phyloP scores from a whole-genome alignment of 2,797 vertebrate genomes.

The Cheirogaleus major region DNA sequence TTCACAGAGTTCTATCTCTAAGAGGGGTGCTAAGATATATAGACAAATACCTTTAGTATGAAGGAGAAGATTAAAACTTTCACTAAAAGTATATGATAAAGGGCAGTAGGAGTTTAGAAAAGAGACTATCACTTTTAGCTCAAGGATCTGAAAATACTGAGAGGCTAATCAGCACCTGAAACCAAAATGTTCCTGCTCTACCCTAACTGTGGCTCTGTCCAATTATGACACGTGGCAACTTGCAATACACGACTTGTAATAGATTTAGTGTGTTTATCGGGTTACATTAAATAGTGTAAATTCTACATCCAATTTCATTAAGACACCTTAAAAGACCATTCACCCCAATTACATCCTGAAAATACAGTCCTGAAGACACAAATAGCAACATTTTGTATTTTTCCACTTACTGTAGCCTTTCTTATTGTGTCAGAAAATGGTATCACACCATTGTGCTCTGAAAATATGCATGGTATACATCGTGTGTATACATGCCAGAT shows the following conservation, averaged over 20 bases:
- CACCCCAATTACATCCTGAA: neutral
- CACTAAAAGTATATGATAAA: neutral
- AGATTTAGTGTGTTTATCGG: neutral
- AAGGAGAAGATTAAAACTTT: neutral
- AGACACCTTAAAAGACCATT: neutral
- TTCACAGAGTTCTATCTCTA: neutral
- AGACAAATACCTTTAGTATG: neutral
- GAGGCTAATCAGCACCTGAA: neutral
- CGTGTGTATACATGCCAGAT: neutral
- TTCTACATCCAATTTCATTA: neutral
- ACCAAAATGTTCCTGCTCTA: neutral
- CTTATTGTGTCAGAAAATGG: neutral
- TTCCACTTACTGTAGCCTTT: neutral
- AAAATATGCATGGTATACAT: neutral
- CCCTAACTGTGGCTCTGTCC: neutral
- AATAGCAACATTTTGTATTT: neutral
- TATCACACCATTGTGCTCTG: neutral
- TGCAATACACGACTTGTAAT: neutral
- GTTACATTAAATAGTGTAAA: neutral
- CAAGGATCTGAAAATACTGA: slow-evolving; percentile 13
- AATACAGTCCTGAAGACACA: neutral
- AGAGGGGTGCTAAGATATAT: neutral
- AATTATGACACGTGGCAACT: neutral
- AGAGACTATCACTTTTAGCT: neutral
- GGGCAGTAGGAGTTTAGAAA: neutral